Base-by-base conservation (phyloP, 2,113 vertebrate species). In the Cnemophilus loriae region DNA sequence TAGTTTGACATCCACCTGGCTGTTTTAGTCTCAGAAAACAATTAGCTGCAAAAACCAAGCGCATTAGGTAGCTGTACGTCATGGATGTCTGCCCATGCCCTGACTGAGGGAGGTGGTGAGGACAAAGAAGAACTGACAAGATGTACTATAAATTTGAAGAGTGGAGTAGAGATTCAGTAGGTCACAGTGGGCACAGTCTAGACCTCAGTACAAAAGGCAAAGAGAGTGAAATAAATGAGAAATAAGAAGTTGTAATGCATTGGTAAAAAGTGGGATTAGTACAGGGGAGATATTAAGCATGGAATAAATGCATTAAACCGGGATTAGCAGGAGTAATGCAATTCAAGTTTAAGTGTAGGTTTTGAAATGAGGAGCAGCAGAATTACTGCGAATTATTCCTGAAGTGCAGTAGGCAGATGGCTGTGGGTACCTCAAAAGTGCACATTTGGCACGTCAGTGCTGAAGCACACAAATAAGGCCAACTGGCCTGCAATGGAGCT, bases 381-480 rank as follows among this genome's bases (percentile, higher is more conserved):
- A 93, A 80, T 76, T 87, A 49, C 28, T 80, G 75, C 26, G 73
- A 87, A 79, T 79, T 73, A 20, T 69, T 96, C 33, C 71, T 61
- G 33, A 73, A 56, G 67, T 79, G 46, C 18, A 41, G 74, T 24
- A 55, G 41, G 50, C 44, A 75, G 50, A 12, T 60, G 53, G n/a
- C 46, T 71, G 53, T 53, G 37, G 61, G 18, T 86, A 24, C 55
- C 59, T 67, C 30, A 42, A 18, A 68, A 27, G 46, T 44, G 33
- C 33, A 30, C 4, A 0, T 82, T 68, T 47, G 64, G 26, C 57
- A 19, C 1, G 0, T 24, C 44, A 22, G 2, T 0, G 4, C 52
- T 55, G 47, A 21, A 76, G 57, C 39, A 68, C 9, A 8, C 8
- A 22, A 35, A 24, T 3, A 10, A 12, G 23, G n/a, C 15, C 27